phyloP scores from a whole-genome alignment of 1,140 invertebrate species.

The Ostrea edulis region DNA sequence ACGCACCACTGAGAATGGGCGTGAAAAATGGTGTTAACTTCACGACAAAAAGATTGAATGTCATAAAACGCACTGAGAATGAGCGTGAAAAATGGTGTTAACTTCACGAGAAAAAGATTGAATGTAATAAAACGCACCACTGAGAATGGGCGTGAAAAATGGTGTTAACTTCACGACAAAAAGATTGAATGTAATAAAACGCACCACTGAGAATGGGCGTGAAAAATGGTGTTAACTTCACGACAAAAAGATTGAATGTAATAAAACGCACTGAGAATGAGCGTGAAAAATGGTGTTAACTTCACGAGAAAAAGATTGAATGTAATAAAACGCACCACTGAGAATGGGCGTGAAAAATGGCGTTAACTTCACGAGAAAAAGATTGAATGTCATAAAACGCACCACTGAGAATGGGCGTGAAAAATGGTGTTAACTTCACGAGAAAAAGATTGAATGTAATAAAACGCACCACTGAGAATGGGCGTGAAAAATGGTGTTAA shows the following conservation, averaged over 20 bases:
- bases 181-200: background rate
- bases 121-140: background rate
- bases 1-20: conserved; percentile 21
- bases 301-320: no score
- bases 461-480: conserved; percentile 4
- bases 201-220: conserved; percentile 24
- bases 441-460: no score
- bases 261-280: background rate
- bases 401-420: conserved; percentile 39
- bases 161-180: no score
- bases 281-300: conserved; percentile 17
- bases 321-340: background rate
- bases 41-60: no score
- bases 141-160: conserved; percentile 38
- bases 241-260: no score
- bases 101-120: no score
- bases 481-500: conserved; percentile 24
- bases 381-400: background rate
- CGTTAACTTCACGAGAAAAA: no score
- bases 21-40: conserved; percentile 9
- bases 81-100: conserved; percentile 21
- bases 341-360: conserved; percentile 37
- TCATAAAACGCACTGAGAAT: background rate
- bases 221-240: background rate
- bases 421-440: no score